Conservation (phyloP, 2,888 invertebrate species). For the Phyto melanocephala region DNA sequence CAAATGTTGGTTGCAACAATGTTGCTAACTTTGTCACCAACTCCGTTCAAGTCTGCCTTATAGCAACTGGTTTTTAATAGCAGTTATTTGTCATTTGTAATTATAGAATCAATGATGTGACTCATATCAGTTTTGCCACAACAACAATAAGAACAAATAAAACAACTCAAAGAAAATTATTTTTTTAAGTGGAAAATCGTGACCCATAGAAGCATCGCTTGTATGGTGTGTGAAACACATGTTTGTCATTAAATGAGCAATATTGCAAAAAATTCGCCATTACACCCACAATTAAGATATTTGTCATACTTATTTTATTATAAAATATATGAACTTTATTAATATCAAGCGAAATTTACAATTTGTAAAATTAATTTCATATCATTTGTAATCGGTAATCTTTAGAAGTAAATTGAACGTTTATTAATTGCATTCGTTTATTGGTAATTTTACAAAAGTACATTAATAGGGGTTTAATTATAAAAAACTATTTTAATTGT, state of each 20-base stretch:
- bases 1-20: not conserved
- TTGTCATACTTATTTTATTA: not conserved
- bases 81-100: conserved; percentile 27
- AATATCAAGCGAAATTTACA: not conserved
- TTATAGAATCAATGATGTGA: conserved; percentile 19
- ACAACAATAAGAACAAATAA: no score
- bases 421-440: no score
- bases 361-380: not conserved
- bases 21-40: not conserved
- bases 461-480: conserved; percentile 27
- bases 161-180: conserved; percentile 26
- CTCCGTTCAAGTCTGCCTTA: not conserved
- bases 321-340: no score
- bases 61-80: conserved; percentile 10
- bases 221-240: conserved; percentile 24
- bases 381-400: no score
- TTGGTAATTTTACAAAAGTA: no score
- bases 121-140: conserved; percentile 6
- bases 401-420: no score
- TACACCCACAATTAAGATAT: not conserved
- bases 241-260: conserved; percentile 24
- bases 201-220: not conserved
- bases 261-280: not conserved
- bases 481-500: conserved; percentile 49
- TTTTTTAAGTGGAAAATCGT: conserved; percentile 27